Conservation (phyloP, 2,888 invertebrate genomes). For the Mechanitis messenoides region DNA sequence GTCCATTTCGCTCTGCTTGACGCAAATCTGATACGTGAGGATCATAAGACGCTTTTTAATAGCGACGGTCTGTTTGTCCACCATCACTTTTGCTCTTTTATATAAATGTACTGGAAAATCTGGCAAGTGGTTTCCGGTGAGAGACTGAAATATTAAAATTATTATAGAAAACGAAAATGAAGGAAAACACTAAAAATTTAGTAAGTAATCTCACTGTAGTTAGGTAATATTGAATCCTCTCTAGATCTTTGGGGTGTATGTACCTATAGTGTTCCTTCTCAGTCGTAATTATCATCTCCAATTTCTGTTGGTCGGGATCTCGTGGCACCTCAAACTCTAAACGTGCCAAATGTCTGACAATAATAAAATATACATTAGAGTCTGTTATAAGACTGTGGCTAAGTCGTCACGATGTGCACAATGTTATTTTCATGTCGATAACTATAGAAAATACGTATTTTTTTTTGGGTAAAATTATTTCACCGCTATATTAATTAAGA, state of each 20-base stretch:
- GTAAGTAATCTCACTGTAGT: conserved; percentile 48
- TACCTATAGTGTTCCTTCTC: conserved; percentile 69
- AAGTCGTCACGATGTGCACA: no score
- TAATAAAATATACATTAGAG: not conserved
- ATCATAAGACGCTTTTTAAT: conserved; percentile 60
- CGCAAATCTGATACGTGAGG: conserved; percentile 57
- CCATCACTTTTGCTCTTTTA: conserved; percentile 45
- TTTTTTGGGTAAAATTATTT: no score
- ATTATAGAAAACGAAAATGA: not conserved
- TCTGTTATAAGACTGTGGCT: no score
- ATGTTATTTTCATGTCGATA: no score
- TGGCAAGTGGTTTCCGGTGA: conserved; percentile 48
- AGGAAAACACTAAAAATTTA: not conserved
- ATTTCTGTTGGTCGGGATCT: conserved; percentile 80
- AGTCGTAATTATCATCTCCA: conserved; percentile 65
- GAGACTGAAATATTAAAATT: conserved; percentile 38
- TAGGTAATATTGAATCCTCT: conserved; percentile 77
- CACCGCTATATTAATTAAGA: no score
- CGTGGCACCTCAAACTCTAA: conserved; percentile 78
- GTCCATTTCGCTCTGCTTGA: conserved; percentile 73
- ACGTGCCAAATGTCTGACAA: conserved; percentile 63
- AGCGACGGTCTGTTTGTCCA: conserved; percentile 53
- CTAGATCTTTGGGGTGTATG: conserved; percentile 69
- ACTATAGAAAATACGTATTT: no score
- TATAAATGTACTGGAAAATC: conserved; percentile 55